Evolutionary conservation across 2,113 vertebrate genomes (phyloP).

Genomic region (Forbesichthys agassizii): DNA sequence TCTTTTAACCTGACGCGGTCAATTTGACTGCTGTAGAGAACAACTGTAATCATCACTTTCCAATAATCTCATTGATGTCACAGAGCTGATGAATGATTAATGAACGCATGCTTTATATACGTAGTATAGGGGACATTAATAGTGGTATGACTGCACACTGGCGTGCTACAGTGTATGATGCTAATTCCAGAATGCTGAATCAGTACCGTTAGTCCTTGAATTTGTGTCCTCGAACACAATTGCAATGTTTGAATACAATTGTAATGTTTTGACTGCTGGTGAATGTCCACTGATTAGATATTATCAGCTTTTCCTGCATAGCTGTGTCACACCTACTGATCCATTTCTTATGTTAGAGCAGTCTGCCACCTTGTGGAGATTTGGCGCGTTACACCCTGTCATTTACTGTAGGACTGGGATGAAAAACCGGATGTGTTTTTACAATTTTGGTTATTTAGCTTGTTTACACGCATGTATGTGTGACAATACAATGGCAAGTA

Average conservation of each 20-base stretch:
- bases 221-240: not conserved
- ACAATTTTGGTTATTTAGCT: not conserved
- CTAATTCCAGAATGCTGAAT: too few relatives aligned
- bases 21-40: not conserved
- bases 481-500: too few relatives aligned
- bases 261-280: not conserved
- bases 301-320: not conserved
- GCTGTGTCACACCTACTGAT: not conserved
- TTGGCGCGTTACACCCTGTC: not conserved
- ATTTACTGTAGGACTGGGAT: conserved; percentile 4
- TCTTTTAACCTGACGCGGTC: not conserved
- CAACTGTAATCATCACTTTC: conserved; percentile 22
- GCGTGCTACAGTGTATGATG: not conserved
- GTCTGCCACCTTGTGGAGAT: conserved; percentile 57
- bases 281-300: not conserved
- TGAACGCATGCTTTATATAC: not conserved
- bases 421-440: not conserved
- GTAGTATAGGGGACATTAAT: not conserved
- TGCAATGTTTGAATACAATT: not conserved
- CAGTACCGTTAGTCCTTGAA: not conserved
- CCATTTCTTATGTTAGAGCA: conserved; percentile 3
- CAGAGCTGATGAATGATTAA: not conserved
- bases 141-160: not conserved
- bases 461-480: not conserved
- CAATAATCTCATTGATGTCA: conserved; percentile 20